Conservation (phyloP, 2,888 invertebrate genomes). For the Malacosoma neustria region DNA sequence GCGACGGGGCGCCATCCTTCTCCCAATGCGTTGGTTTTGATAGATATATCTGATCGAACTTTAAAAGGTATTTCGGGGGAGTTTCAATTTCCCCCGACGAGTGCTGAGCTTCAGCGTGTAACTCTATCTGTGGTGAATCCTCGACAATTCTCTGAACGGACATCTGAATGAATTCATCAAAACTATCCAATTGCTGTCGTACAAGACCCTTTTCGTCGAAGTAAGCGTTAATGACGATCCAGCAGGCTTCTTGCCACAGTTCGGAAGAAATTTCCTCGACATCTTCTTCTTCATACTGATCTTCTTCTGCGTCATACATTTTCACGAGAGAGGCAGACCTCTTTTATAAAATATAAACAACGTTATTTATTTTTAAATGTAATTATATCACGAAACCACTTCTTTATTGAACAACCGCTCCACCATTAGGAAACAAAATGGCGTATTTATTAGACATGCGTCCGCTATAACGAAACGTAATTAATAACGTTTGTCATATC, state of each 20-base stretch:
- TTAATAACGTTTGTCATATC: no score
- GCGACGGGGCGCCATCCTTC: constrained; percentile 98
- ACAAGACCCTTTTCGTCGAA: constrained; percentile 99
- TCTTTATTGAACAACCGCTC: no score
- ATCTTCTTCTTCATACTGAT: constrained; percentile 87
- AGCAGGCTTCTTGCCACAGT: constrained; percentile 99
- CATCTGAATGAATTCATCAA: constrained; percentile 99
- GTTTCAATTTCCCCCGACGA: constrained; percentile 93
- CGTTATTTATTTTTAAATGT: neutral
- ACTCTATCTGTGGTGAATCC: constrained; percentile 97
- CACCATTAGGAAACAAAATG: no score
- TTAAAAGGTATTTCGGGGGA: constrained; percentile 92
- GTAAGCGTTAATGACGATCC: constrained; percentile 99
- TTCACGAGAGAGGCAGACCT: no score
- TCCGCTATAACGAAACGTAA: no score
- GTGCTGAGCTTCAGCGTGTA: constrained; percentile 98
- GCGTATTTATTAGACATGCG: no score
- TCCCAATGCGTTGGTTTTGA: constrained; percentile 99
- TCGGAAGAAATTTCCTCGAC: constrained; percentile 97
- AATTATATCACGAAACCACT: no score
- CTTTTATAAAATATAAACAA: constrained; percentile 6
- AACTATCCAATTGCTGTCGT: constrained; percentile 98
- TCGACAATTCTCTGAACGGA: constrained; percentile 99
- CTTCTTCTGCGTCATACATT: constrained; percentile 72
- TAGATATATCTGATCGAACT: constrained; percentile 99